phyloP scores from a whole-genome alignment of 2,113 vertebrate genomes.

The Dipodomys merriami region DNA sequence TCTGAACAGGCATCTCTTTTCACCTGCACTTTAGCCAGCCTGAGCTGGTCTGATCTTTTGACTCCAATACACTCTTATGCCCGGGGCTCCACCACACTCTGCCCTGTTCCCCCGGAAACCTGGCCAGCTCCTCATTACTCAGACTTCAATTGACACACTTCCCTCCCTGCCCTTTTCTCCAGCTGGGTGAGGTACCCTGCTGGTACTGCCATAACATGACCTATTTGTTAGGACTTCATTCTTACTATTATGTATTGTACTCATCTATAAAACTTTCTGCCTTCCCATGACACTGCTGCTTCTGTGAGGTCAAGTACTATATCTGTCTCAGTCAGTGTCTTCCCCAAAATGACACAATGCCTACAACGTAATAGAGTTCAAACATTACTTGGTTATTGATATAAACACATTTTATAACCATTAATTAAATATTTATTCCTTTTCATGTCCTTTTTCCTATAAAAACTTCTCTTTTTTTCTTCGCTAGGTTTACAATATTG shows the following conservation, averaged over 20 bases:
- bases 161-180: background rate
- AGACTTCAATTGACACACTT: background rate
- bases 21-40: background rate
- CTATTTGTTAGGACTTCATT: background rate
- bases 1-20: background rate
- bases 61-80: background rate
- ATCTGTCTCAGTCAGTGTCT: constrained; percentile 38
- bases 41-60: background rate
- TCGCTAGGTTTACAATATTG: background rate
- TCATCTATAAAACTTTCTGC: constrained; percentile 50
- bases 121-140: background rate
- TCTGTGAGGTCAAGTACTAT: constrained; percentile 20
- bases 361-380: background rate
- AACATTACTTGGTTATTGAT: background rate
- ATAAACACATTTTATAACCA: background rate
- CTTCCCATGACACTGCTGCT: constrained; percentile 14
- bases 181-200: background rate
- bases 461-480: background rate
- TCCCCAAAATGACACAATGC: constrained; percentile 47
- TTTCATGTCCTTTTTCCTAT: constrained; percentile 23
- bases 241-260: background rate
- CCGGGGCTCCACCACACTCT: background rate
- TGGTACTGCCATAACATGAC: background rate
- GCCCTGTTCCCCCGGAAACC: background rate
- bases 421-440: constrained; percentile 15